These are phyloP conservation scores for Enoplosus armatus DNA, from an alignment of 2,797 vertebrate species.

Conservation along the genomic window DNA sequence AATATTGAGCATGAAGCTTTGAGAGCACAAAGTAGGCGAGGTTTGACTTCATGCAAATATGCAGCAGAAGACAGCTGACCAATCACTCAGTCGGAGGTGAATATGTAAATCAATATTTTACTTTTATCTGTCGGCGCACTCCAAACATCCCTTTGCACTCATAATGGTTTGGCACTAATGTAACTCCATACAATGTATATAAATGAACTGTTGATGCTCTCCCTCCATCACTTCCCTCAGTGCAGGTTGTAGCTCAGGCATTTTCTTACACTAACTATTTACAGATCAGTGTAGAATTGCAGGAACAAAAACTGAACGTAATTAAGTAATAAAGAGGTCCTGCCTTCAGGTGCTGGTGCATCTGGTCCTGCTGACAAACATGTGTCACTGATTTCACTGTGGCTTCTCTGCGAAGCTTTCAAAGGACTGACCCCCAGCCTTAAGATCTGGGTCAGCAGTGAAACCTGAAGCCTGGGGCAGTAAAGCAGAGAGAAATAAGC, in stretches of 20 bases:
- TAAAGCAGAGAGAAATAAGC: neutral
- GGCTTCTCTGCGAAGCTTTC: neutral
- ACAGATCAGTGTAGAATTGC: neutral
- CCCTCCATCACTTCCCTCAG: neutral
- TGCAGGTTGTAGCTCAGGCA: neutral
- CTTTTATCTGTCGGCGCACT: neutral
- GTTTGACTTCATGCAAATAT: slow-evolving; percentile 9
- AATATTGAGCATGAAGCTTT: neutral
- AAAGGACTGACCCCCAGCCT: neutral
- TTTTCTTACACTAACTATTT: neutral
- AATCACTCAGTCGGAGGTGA: neutral
- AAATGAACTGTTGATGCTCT: neutral
- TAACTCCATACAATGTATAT: neutral
- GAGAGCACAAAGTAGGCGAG: neutral
- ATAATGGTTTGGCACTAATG: neutral
- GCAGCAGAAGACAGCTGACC: neutral
- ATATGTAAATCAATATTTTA: slow-evolving; percentile 8
- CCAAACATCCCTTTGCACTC: neutral
- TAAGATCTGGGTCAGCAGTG: neutral
- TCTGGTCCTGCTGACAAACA: neutral
- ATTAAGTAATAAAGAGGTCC: neutral
- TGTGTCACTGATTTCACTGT: neutral
- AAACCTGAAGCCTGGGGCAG: neutral
- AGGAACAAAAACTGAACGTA: neutral
- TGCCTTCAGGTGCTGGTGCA: no score